Percentiles rank a stretch among this genome's conserved stretches.
These are phyloP conservation scores for Corvus moneduloides DNA, from an alignment of 2,113 vertebrate species.

Conservation along the genomic window DNA sequence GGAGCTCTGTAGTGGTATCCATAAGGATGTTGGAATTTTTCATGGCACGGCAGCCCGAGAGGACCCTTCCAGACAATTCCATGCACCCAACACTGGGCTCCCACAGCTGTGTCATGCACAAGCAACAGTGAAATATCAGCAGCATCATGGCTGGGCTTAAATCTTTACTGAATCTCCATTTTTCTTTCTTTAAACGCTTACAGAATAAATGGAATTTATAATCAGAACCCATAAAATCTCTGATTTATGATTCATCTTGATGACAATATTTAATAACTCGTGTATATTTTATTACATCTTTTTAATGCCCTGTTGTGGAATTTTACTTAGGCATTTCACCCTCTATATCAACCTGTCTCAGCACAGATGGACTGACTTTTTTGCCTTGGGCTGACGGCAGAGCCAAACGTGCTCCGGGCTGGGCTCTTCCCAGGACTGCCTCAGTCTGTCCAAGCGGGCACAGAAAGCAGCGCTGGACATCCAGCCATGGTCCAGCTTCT, in stretches of 20 bases:
- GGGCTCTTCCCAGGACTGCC: neutral
- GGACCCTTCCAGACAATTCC: neutral
- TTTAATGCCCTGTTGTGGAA: slow-evolving; percentile 64
- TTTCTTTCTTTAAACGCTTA: slow-evolving; percentile 71
- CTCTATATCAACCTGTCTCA: slow-evolving; percentile 49
- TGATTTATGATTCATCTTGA: slow-evolving; percentile 73
- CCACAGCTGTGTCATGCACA: neutral
- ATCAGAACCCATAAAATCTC: slow-evolving; percentile 70
- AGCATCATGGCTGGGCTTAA: slow-evolving; percentile 24
- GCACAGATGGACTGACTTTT: slow-evolving; percentile 22
- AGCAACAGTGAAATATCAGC: slow-evolving; percentile 39
- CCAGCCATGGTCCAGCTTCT: neutral
- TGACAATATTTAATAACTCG: slow-evolving; percentile 71
- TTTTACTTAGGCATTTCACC: slow-evolving; percentile 53
- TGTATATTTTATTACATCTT: slow-evolving; percentile 67
- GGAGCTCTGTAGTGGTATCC: neutral
- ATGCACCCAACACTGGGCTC: neutral
- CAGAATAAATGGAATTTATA: slow-evolving; percentile 71
- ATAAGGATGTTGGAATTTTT: neutral
- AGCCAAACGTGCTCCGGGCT: neutral
- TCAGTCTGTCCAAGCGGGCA: neutral
- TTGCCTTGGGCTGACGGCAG: neutral
- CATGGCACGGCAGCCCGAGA: neutral
- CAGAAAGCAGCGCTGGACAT: neutral
- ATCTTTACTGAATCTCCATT: slow-evolving; percentile 51